Conservation (phyloP, 2,888 invertebrate genomes). For the Galeruca laticollis region DNA sequence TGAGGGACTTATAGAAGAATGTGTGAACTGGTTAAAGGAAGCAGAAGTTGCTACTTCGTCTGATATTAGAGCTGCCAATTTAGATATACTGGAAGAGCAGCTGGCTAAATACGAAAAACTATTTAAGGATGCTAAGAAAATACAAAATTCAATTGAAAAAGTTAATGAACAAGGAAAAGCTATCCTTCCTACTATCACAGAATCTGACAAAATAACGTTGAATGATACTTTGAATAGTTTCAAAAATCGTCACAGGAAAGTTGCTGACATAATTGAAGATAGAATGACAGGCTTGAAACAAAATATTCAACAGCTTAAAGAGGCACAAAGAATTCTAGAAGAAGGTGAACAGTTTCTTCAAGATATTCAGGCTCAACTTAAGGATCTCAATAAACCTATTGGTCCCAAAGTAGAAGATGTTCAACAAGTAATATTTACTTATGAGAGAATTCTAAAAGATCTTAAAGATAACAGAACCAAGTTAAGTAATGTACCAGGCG, state of each 20-base stretch:
- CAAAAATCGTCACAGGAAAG: slow-evolving; percentile 82
- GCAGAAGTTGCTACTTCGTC: slow-evolving; percentile 88
- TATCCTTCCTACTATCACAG: slow-evolving; percentile 83
- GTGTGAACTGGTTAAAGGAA: slow-evolving; percentile 90
- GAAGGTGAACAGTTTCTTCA: slow-evolving; percentile 85
- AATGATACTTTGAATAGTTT: slow-evolving; percentile 84
- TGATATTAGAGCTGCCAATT: slow-evolving; percentile 82
- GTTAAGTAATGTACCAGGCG: slow-evolving; percentile 81
- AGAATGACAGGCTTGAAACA: slow-evolving; percentile 80
- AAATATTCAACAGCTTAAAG: slow-evolving; percentile 84
- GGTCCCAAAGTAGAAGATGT: slow-evolving; percentile 92
- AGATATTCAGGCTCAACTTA: slow-evolving; percentile 85
- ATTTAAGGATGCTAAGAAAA: slow-evolving; percentile 78
- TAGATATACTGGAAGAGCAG: slow-evolving; percentile 89
- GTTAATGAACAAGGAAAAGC: slow-evolving; percentile 84
- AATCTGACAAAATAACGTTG: slow-evolving; percentile 86
- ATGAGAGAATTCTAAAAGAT: slow-evolving; percentile 82
- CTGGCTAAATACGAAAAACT: slow-evolving; percentile 86
- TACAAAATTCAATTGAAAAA: slow-evolving; percentile 79
- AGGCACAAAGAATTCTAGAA: slow-evolving; percentile 82
- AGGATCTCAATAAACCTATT: slow-evolving; percentile 86
- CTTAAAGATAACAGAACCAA: slow-evolving; percentile 83
- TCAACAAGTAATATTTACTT: slow-evolving; percentile 81
- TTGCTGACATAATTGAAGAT: slow-evolving; percentile 81
- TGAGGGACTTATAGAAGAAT: slow-evolving; percentile 83